phyloP scores from a whole-genome alignment of 2,797 vertebrate genomes.

The Cossypha polioptera region DNA sequence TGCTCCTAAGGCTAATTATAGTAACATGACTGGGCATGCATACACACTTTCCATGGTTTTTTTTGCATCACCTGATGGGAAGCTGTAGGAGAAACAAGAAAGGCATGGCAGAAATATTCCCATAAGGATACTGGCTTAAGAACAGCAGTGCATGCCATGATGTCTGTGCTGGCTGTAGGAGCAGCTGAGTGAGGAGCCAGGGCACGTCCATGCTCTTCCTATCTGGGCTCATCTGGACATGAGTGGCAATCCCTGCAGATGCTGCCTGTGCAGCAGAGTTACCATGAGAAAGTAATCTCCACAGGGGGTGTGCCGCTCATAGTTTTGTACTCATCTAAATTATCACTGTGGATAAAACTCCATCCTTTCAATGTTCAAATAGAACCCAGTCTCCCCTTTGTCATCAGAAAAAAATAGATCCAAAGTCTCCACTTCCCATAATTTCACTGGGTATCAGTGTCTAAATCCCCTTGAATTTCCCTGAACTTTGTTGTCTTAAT shows the following conservation, averaged over 20 bases:
- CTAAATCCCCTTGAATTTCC: neutral
- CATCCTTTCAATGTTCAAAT: neutral
- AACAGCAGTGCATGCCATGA: accelerated
- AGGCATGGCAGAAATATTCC: neutral
- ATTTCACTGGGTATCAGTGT: neutral
- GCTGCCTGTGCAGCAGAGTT: neutral
- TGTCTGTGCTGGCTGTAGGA: neutral
- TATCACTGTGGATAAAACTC: accelerated
- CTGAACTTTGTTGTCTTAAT: neutral
- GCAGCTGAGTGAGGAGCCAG: neutral
- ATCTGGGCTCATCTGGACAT: neutral
- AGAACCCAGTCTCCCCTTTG: accelerated
- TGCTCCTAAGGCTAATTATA: slow-evolving; percentile 21
- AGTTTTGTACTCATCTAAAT: neutral
- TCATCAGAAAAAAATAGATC: neutral
- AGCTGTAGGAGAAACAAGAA: neutral
- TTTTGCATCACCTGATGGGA: slow-evolving; percentile 38
- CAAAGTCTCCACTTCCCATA: neutral
- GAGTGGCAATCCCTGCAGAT: neutral
- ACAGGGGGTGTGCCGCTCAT: accelerated
- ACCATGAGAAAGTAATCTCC: neutral
- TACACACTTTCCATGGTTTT: slow-evolving; percentile 38
- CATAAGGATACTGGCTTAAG: accelerated
- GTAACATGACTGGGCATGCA: slow-evolving; percentile 13
- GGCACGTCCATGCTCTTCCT: accelerated